Conservation (phyloP, 37 sponge, comb jelly and placozoan genomes). For the Halichondria panicea region DNA sequence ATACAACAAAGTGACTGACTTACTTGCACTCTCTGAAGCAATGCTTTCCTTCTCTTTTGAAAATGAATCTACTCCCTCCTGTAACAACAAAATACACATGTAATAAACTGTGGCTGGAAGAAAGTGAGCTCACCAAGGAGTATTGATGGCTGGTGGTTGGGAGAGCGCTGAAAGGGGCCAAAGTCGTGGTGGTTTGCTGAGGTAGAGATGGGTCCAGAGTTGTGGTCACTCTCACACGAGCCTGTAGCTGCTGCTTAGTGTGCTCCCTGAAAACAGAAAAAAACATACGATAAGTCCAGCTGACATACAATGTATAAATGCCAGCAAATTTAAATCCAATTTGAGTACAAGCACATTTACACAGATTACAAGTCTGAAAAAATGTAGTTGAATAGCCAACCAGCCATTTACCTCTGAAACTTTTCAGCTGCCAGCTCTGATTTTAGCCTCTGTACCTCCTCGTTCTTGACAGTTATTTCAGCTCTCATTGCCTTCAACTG, state of each 20-base stretch:
- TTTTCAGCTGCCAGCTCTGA: slow-evolving; percentile 49
- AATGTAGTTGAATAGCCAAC: not conserved
- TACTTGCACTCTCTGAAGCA: slow-evolving; percentile 54
- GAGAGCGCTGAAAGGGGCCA: not conserved
- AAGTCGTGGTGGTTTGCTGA: not conserved
- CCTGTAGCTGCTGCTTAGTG: slow-evolving; percentile 30
- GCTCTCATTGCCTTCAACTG: slow-evolving; percentile 32
- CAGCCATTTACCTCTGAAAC: slow-evolving; percentile 50
- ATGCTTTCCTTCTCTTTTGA: slow-evolving; percentile 44
- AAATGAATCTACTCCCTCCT: slow-evolving; percentile 47
- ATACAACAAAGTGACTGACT: too few species aligned
- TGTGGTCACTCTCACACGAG: not conserved
- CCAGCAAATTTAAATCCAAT: too few species aligned
- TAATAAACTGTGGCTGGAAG: too few species aligned
- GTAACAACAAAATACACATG: not conserved
- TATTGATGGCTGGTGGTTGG: not conserved
- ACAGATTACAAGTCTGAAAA: not conserved
- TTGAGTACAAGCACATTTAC: not conserved
- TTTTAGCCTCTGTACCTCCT: slow-evolving; percentile 42
- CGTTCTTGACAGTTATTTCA: slow-evolving; percentile 17
- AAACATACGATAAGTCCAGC: too few species aligned
- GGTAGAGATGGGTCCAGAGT: not conserved
- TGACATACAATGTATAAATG: not conserved
- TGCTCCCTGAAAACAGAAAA: slow-evolving; percentile 36
- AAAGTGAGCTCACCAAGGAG: too few species aligned